phyloP scores from a whole-genome alignment of 2,888 invertebrate species.

The Muschampia plurimacula region DNA sequence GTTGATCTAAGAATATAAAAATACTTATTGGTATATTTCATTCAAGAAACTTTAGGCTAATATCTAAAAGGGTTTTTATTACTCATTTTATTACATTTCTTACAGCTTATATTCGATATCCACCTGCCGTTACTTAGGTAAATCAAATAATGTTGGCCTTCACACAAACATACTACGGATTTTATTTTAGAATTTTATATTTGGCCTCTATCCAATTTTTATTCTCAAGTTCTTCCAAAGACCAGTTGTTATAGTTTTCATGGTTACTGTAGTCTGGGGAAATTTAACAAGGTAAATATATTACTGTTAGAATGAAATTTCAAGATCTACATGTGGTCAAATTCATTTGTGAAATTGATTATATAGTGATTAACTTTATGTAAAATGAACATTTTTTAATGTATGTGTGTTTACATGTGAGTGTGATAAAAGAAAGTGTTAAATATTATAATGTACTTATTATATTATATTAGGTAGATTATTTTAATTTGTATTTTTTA shows the following conservation, averaged over 20 bases:
- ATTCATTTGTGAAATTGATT: background rate
- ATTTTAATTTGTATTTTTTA: too few species aligned
- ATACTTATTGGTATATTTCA: too few species aligned
- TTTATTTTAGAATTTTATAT: conserved; percentile 81
- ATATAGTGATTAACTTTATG: background rate
- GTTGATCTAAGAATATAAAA: background rate
- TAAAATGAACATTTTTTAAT: background rate
- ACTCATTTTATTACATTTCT: conserved; percentile 1
- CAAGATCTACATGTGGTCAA: background rate
- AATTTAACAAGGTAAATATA: conserved; percentile 1
- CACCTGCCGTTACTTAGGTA: background rate
- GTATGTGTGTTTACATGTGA: too few species aligned
- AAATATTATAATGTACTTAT: too few species aligned
- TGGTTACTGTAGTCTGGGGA: conserved; percentile 20
- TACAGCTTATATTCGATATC: conserved; percentile 1
- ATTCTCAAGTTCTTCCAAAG: conserved; percentile 66
- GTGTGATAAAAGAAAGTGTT: background rate
- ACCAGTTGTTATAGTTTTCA: conserved; percentile 48
- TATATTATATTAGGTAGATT: too few species aligned
- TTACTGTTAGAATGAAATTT: background rate
- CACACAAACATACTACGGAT: conserved; percentile 60
- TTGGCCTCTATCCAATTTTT: conserved; percentile 80
- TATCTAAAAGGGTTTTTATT: background rate
- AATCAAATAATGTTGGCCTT: conserved; percentile 66
- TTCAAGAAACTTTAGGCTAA: too few species aligned